Conservation (phyloP, 1,140 invertebrate species). For the Aphaenogaster floridana region DNA sequence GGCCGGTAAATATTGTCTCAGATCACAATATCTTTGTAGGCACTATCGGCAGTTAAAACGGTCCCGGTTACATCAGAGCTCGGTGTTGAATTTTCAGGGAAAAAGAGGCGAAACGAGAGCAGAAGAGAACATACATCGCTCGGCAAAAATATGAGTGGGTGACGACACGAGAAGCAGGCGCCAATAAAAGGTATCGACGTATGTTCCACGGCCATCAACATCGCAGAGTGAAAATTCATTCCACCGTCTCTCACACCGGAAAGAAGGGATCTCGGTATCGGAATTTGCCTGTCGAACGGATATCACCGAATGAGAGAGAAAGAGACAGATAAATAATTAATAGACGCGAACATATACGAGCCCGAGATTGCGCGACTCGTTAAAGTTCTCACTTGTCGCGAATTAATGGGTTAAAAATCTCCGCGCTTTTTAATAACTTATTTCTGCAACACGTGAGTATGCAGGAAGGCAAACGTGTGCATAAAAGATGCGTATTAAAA, state of each 20-base stretch:
- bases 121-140: conserved; percentile 34
- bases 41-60: conserved; percentile 57
- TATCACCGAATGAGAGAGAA: conserved; percentile 22
- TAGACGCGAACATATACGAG: neutral
- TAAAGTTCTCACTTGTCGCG: neutral
- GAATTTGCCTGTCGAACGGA: conserved; percentile 42
- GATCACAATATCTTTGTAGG: conserved; percentile 16
- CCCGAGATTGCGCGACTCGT: conserved; percentile 1
- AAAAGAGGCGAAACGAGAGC: conserved; percentile 45
- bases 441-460: neutral
- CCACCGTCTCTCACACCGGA: conserved; percentile 26
- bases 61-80: conserved; percentile 67
- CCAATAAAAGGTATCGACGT: conserved; percentile 67
- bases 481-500: neutral
- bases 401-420: conserved; percentile 38
- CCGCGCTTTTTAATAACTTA: conserved; percentile 6
- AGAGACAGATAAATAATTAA: conserved; percentile 47
- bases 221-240: conserved; percentile 64
- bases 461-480: too few relatives aligned
- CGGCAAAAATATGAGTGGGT: conserved; percentile 63
- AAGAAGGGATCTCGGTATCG: conserved; percentile 44
- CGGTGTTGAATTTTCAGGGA: conserved; percentile 78
- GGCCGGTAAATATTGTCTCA: conserved; percentile 35
- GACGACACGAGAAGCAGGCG: conserved; percentile 58
- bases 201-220: conserved; percentile 51